Evolutionary conservation across 2,797 vertebrate genomes (phyloP), one percentile per base, ranked within the genome.

Genomic region (Bovichtus variegatus): DNA sequence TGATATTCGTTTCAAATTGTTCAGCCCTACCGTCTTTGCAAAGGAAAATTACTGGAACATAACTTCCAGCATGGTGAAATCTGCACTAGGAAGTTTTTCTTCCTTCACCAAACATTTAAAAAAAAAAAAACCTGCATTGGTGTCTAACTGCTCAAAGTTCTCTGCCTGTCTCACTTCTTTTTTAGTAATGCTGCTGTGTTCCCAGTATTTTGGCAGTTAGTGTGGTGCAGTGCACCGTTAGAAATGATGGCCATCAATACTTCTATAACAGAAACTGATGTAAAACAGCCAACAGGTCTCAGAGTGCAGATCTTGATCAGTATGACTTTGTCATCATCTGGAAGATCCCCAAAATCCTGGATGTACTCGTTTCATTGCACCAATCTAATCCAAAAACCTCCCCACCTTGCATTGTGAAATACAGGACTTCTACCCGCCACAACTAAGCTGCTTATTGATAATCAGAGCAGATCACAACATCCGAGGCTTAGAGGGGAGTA

Each of bases 401-500:
- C 49, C 44, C 74, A 76, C 72, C 81, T 76, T 15, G 49, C 27
- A 8, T 75, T 81, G 80, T 63, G 86, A 91, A 91, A 90, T 58
- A 62, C 58, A 54, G 61, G 80, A 78, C 79, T 84, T 82, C 57
- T n/a, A 75, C 81, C 64, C 54, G 1, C 9, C 76, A 74, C 67
- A 67, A 58, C 51, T 94, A 94, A 95, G 92, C 92, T 3, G 93
- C 91, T 95, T 94, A 94, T 46, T 19, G 55, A 78, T 93, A 92
- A 94, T 94, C 89, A 92, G 77, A 85, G 62, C 89, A 74, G 87
- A 92, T 91, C 89, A 83, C 77, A 89, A 86, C 77, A 89, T 80
- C 84, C 74, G 77, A 86, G 71, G 85, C 85, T 92, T 77, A 89
- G 31, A 71, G 71, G 70, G 69, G 60, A 76, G 76, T 55, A 82